Conservation (phyloP, 2,113 vertebrate species). For the Tor tambroides region DNA sequence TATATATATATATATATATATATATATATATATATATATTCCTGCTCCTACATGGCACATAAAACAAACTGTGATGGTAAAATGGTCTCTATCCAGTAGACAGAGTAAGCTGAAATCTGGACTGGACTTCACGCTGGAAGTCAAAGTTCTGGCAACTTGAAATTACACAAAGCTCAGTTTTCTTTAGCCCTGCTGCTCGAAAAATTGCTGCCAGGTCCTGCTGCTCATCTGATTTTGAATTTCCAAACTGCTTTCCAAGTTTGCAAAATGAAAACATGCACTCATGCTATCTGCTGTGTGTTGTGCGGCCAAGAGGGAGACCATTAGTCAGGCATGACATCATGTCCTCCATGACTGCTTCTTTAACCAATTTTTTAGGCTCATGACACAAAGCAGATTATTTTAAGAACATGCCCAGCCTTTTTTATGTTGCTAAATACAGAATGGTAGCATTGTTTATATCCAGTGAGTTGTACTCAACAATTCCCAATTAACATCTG, state of each 20-base stretch:
- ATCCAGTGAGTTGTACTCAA: neutral
- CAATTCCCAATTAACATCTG: neutral
- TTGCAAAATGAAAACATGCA: constrained; percentile 41
- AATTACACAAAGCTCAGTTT: neutral
- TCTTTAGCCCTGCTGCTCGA: neutral
- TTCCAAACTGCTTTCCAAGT: constrained; percentile 41
- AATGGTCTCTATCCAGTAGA: neutral
- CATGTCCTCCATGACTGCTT: constrained; percentile 45
- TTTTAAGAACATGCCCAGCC: constrained; percentile 4
- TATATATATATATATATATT: neutral
- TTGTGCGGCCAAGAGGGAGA: neutral
- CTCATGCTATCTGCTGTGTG: neutral
- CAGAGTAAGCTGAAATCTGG: constrained; percentile 6
- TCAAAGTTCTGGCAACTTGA: neutral
- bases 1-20: no score
- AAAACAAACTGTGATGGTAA: neutral
- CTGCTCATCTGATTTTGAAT: constrained; percentile 22
- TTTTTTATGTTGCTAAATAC: constrained; percentile 1
- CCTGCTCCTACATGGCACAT: neutral
- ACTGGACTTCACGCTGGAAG: neutral
- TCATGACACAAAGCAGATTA: neutral
- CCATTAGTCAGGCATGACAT: constrained; percentile 55
- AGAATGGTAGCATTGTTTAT: neutral
- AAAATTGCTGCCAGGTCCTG: constrained; percentile 14
- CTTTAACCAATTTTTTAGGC: neutral